Evolutionary conservation across 64 coral and sea anemone species (phyloP), one percentile per base, ranked within the genome.

Genomic region (Actinia equina): DNA sequence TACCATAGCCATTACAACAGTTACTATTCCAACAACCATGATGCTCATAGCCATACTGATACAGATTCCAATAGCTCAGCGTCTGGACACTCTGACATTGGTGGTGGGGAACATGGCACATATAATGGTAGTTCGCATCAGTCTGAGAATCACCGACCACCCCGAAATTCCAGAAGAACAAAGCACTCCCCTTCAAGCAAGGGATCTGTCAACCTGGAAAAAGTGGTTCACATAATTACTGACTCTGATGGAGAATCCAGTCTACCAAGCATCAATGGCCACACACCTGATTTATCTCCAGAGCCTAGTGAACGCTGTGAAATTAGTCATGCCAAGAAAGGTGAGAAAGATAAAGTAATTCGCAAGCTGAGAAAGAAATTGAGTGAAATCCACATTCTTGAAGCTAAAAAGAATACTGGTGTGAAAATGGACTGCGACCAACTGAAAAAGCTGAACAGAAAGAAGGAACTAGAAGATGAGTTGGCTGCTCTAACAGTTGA

Each of bases 321-420:
- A 59, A 17, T 54, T 13, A 63, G 15, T 18, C 16, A 17, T 56
- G 76, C 49, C 17, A 71, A 69, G 45, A 98, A 94, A 54, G 88
- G 64, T 25, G 95, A 98, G 54, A 89, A 88, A 82, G 95, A 98
- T 2, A 98, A 98, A 60, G 88, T 90, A 55, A 87, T 93, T 26
- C 92, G 95, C 56, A 98, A 98, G 77, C 55, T 98, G 83, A 98
- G 85, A 89, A 98, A 98, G 89, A 98, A 98, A 71, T 83, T 98
- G 89, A 86, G 82, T 83, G 95, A 94, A 81, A 91, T 98, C 53
- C 87, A 83, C 70, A 83, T 51, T 19, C 51, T 98, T 56, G 95
- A 98, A 87, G 79, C 85, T 44, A 98, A 94, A 55, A 86, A 83
- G 55, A 54, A 59, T 7, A 57, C 81, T 44, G 95, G 95, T 60